Evolutionary conservation across 2,113 vertebrate species (phyloP).

Genomic region (Sterrhoptilus dennistouni): DNA sequence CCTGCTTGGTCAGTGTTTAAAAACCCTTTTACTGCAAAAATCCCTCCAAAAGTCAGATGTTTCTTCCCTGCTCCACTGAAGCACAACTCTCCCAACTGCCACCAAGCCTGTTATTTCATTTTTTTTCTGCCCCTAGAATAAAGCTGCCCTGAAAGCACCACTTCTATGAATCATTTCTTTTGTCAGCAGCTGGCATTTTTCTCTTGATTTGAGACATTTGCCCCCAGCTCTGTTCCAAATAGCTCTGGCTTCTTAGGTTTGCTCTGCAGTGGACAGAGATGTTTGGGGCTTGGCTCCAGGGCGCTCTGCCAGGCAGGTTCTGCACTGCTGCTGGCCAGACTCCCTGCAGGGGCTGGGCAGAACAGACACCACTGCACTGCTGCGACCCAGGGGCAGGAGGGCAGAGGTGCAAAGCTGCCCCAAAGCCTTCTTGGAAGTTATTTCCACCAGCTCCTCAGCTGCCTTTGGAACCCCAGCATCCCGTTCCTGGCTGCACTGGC

Average conservation of each 20-base stretch:
- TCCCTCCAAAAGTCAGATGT: neutral
- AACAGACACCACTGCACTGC: rapidly evolving
- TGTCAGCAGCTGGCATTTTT: neutral
- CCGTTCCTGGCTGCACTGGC: neutral
- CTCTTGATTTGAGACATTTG: neutral
- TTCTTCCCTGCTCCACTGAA: conserved; percentile 3
- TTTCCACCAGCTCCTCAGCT: neutral
- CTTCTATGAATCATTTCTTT: neutral
- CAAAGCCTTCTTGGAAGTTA: neutral
- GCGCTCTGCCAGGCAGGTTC: neutral
- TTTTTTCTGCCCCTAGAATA: neutral
- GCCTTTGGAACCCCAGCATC: neutral
- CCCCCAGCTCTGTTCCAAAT: neutral
- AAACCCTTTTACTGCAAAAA: neutral
- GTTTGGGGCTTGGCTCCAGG: neutral
- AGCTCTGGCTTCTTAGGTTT: neutral
- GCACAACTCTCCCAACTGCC: conserved; percentile 9
- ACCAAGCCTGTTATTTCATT: neutral
- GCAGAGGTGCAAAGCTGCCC: neutral
- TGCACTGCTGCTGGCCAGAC: neutral
- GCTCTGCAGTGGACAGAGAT: neutral
- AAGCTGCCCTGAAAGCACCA: neutral
- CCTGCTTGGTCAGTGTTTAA: neutral
- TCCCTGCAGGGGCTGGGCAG: neutral
- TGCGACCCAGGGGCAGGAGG: neutral